Evolutionary conservation across 2,888 invertebrate species (phyloP), one percentile per base, ranked within the genome.

Genomic region (Leptogaster cylindrica): DNA sequence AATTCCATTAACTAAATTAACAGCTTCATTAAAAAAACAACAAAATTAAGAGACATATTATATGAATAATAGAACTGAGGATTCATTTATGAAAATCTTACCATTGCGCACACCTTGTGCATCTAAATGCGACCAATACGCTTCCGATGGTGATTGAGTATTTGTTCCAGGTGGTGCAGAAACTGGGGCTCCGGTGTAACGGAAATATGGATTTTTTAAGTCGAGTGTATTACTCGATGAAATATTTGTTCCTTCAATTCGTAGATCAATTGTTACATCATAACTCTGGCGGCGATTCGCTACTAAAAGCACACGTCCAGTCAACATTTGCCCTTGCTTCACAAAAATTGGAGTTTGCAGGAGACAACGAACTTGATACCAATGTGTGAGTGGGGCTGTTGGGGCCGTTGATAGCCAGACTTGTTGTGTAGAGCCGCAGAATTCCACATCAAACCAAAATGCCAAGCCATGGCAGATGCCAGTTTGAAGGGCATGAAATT

Each of bases 371-470:
- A 98, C 97, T 83, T 98, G 97, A 82, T 99, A 98, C 99, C 98
- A 99, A 81, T 99, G 98, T 25, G 98, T 99, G 16, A 99, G 83
- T 0, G 97, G 96, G 79, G 98, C 97, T 2, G 97, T 97, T 0
- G 98, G 98, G 0, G 97, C 91, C 4, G 99, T 99, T 5, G 97
- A 97, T 28, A 99, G 82, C 97, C 98, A 98, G 67, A 98, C 91
- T 69, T 93, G 91, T 76, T 94, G 91, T 68, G 88, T 88, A 48
- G 88, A 88, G 33, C 98, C 97, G 68, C 92, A 89, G 82, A 99
- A 98, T 72, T 97, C 91, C 20, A 98, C 97, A 83, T 99, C 97
- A 80, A 99, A 99, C 98, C 99, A 99, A 83, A 99, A 98, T 14
- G 98, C 98, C 71, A 99, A 83, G 1, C 98, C 98, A 76, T 99